Base-by-base conservation (phyloP, 2,888 invertebrate genomes). In the Stenurella melanura region DNA sequence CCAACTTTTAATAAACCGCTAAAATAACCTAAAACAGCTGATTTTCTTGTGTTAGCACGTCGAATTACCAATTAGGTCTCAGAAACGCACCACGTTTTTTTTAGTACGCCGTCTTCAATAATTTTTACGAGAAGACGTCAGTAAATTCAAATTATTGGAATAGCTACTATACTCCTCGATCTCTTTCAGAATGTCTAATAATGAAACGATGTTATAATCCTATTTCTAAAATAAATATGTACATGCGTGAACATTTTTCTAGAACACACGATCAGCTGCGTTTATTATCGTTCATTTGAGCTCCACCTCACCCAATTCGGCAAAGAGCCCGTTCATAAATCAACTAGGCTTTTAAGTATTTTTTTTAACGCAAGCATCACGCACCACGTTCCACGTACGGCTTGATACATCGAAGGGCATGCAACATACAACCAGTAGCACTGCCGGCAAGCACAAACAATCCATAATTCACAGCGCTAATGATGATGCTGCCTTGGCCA, bases 401-500 rank as follows among this genome's bases (percentile, higher is more conserved):
- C 83, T 85, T 86, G 85, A 86, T 86, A 85, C 85, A 83, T 85
- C 85, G 83, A 83, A 85, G 84, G 85, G 82, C 82, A 82, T 69
- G 69, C 69, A 69, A 73, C 80, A 79, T 75, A 81, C 80, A 79
- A 79, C 83, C 84, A 71, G 71, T 69, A 67, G 75, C 78, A 79
- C 78, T 72, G 70, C 69, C 76, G 74, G 77, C 75, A 78, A 84
- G 82, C 86, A 85, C 88, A 89, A 88, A 88, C 88, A 89, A 88
- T 88, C 89, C 88, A 89, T 89, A 89, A 89, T 88, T 89, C 88
- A 89, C 87, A 83, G 87, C 87, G 87, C 88, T 89, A 89, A 89
- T 89, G 89, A 89, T 88, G 88, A 86, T 87, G 87, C 88, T 85
- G 88, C 88, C 87, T 84, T 85, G 87, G 85, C 87, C 88, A 87